Evolutionary conservation across 2,113 vertebrate genomes (phyloP).

Genomic region (Electrona antarctica): DNA sequence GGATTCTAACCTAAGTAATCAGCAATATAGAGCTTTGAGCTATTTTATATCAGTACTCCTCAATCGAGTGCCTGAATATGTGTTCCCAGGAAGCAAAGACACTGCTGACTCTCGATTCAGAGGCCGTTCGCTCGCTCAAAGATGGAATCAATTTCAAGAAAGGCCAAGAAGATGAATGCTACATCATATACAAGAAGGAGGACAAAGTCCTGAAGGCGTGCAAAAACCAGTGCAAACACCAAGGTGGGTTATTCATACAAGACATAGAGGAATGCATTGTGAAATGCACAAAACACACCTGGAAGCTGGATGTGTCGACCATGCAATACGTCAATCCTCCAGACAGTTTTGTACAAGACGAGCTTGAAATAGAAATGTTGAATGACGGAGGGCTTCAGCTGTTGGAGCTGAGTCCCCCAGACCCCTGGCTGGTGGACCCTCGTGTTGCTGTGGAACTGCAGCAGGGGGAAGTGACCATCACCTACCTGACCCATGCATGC

Average conservation of each 20-base stretch:
- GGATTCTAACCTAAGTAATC: no score
- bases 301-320: slow-evolving; percentile 81
- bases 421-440: slow-evolving; percentile 81
- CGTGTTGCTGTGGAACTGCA: slow-evolving; percentile 67
- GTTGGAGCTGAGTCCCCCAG: slow-evolving; percentile 77
- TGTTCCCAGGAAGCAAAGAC: slow-evolving; percentile 60
- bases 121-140: slow-evolving; percentile 62
- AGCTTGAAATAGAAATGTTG: slow-evolving; percentile 76
- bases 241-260: slow-evolving; percentile 81
- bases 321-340: slow-evolving; percentile 85
- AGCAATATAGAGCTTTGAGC: no score
- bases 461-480: slow-evolving; percentile 81
- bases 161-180: slow-evolving; percentile 72
- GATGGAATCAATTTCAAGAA: slow-evolving; percentile 81
- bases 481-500: slow-evolving; percentile 83
- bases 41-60: no score
- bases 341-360: slow-evolving; percentile 83
- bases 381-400: slow-evolving; percentile 73
- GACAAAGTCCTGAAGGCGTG: slow-evolving; percentile 66
- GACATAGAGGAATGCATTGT: slow-evolving; percentile 84
- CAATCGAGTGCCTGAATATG: slow-evolving; percentile 25
- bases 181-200: slow-evolving; percentile 77
- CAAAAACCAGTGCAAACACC: slow-evolving; percentile 84
- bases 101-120: slow-evolving; percentile 62
- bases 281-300: slow-evolving; percentile 84